phyloP scores from a whole-genome alignment of 1,140 invertebrate genomes.

The Diploscapter pachys region DNA sequence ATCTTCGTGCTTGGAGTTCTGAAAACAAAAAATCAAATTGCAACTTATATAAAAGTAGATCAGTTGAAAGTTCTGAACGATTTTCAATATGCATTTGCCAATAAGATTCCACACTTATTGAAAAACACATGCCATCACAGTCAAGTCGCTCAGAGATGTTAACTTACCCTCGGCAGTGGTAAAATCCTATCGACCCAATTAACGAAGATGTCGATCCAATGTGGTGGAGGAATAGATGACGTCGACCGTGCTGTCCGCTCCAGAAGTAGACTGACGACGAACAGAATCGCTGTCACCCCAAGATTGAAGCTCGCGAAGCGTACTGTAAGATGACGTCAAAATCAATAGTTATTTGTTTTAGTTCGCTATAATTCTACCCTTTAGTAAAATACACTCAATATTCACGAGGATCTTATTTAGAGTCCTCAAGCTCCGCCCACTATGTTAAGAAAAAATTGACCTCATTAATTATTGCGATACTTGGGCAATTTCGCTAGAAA shows the following conservation, averaged over 20 bases:
- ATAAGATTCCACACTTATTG: neutral
- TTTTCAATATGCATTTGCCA: neutral
- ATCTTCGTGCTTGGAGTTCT: slow-evolving; percentile 24
- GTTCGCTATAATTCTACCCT: neutral
- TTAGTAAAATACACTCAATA: too few relatives aligned
- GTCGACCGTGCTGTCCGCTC: slow-evolving; percentile 44
- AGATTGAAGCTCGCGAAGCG: slow-evolving; percentile 55
- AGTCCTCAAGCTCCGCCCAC: too few relatives aligned
- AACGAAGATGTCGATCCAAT: slow-evolving; percentile 35
- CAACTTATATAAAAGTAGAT: slow-evolving; percentile 14
- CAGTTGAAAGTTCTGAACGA: neutral
- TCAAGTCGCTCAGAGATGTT: slow-evolving; percentile 10
- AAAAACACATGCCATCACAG: slow-evolving; percentile 1
- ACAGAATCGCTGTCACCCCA: slow-evolving; percentile 46
- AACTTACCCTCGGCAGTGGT: slow-evolving; percentile 24
- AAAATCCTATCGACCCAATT: slow-evolving; percentile 29
- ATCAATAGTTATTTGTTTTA: neutral
- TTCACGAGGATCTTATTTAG: too few relatives aligned
- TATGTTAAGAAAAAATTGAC: too few relatives aligned
- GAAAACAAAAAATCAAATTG: slow-evolving; percentile 23
- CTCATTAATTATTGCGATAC: too few relatives aligned
- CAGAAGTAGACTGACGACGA: slow-evolving; percentile 45
- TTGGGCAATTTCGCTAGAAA: too few relatives aligned
- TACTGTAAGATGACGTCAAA: slow-evolving; percentile 43
- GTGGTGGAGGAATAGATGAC: slow-evolving; percentile 54